Conservation (phyloP, 92 coral and sea anemone genomes). For the Diadumene lineata region DNA sequence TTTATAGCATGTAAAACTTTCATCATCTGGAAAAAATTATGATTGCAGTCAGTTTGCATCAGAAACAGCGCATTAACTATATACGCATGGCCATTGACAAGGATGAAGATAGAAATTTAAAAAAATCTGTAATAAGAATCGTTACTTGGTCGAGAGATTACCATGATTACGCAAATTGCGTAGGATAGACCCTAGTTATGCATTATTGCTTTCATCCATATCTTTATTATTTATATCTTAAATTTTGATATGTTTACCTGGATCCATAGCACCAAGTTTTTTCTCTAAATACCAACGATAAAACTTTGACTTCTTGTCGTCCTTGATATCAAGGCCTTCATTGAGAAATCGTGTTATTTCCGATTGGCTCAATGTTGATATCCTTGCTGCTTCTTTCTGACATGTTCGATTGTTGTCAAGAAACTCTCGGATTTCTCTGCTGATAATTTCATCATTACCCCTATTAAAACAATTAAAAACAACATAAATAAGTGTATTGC, state of each 20-base stretch:
- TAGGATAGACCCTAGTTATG: too few species aligned
- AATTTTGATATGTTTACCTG: constrained; percentile 38
- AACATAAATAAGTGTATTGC: too few species aligned
- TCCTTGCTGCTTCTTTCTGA: constrained; percentile 77
- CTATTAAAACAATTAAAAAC: constrained; percentile 24
- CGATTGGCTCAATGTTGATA: constrained; percentile 83
- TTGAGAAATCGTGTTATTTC: constrained; percentile 80
- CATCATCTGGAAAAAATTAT: constrained; percentile 70
- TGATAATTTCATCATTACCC: constrained; percentile 94
- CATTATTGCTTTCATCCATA: neutral
- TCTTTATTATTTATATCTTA: neutral
- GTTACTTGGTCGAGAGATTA: too few species aligned
- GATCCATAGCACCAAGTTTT: constrained; percentile 72
- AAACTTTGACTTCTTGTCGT: constrained; percentile 75
- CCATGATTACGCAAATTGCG: too few species aligned
- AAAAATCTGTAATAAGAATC: too few species aligned
- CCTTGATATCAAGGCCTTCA: constrained; percentile 85
- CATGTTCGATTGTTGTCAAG: constrained; percentile 86
- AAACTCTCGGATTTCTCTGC: constrained; percentile 91
- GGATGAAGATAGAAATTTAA: too few species aligned
- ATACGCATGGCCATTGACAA: too few species aligned
- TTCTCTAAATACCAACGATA: constrained; percentile 92
- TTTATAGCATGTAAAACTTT: constrained; percentile 95
- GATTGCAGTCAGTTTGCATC: too few species aligned
- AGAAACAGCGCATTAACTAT: too few species aligned